Base-by-base conservation (phyloP, 2,113 vertebrate genomes). In the Aptenodytes patagonicus region DNA sequence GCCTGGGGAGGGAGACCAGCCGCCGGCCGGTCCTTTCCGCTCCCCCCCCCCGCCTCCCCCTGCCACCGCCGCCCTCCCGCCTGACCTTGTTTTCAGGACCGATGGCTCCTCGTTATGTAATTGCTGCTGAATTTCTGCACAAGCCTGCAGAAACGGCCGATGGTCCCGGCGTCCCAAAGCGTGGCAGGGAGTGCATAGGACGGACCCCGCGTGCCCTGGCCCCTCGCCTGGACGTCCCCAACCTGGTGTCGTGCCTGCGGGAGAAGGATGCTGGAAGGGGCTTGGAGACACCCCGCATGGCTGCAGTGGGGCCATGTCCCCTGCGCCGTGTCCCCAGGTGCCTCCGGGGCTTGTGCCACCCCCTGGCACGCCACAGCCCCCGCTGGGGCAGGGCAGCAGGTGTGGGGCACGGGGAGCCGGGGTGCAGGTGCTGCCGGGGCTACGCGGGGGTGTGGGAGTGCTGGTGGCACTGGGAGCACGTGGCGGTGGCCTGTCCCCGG, bases 191-290 rank as follows among this genome's bases (percentile, higher is more conserved):
- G 34, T 14, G 49, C n/a, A 34, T 17, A 32, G 47, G 58, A n/a
- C 9, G 31, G 51, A n/a, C 57, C 66, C 13, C 18, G 1, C 1
- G 0, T 9, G 36, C 14, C 44, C 55, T 7, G 1, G 40, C 7
- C 44, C 54, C 34, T 31, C 13, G 4, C 42, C 51, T 86, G 25
- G 32, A 7, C 1, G 3, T 16, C 40, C 49, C 44, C 28, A 4
- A 3, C 28, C 46, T 1, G 7, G 10, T 6, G 1, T 8, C 2
- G 3, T 17, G 49, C 38, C 49, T 3, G 36, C 7, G 6, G 40
- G 17, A 64, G 44, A 24, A 21, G 28, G 70, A 17, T 22, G 75
- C 36, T 19, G n/a, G 6, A 15, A 42, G 24, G 49, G 34, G 69
- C 46, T 49, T 24, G 0, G 66, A 29, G 44, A 25, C 31, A 17